Conservation (phyloP, 1,140 invertebrate species). For the Leguminivora glycinivorella region DNA sequence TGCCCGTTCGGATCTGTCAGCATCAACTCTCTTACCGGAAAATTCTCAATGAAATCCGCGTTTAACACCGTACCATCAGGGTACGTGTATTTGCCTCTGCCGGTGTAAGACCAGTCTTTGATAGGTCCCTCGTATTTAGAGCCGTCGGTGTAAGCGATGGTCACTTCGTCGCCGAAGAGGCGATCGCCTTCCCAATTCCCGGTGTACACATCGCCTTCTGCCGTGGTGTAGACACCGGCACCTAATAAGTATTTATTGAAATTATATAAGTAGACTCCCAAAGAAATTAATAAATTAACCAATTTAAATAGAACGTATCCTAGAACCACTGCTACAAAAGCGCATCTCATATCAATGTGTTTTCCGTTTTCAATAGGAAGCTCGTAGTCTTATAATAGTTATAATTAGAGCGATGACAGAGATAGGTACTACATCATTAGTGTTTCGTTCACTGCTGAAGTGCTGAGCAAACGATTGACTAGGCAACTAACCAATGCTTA, state of each 20-base stretch:
- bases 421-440: too few relatives aligned
- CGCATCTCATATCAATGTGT: too few relatives aligned
- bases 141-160: constrained; percentile 51
- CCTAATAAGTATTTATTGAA: constrained; percentile 44
- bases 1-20: constrained; percentile 63
- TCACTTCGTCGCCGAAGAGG: constrained; percentile 46
- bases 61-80: constrained; percentile 53
- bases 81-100: constrained; percentile 55
- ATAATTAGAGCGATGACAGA: too few relatives aligned
- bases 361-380: too few relatives aligned
- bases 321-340: too few relatives aligned
- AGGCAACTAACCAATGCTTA: too few relatives aligned
- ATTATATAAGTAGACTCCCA: too few relatives aligned
- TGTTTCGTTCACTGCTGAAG: too few relatives aligned
- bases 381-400: too few relatives aligned
- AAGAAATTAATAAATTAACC: too few relatives aligned
- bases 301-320: too few relatives aligned
- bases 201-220: constrained; percentile 64
- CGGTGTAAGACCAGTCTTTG: constrained; percentile 60
- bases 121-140: constrained; percentile 57
- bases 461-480: too few relatives aligned
- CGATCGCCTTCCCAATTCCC: constrained; percentile 62
- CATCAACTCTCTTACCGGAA: constrained; percentile 46
- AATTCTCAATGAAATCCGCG: constrained; percentile 55
- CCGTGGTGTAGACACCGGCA: constrained; percentile 61